Percentiles rank a stretch among this genome's conserved stretches.
Conservation (phyloP, 2,888 invertebrate species). For the Agrochola litura region DNA sequence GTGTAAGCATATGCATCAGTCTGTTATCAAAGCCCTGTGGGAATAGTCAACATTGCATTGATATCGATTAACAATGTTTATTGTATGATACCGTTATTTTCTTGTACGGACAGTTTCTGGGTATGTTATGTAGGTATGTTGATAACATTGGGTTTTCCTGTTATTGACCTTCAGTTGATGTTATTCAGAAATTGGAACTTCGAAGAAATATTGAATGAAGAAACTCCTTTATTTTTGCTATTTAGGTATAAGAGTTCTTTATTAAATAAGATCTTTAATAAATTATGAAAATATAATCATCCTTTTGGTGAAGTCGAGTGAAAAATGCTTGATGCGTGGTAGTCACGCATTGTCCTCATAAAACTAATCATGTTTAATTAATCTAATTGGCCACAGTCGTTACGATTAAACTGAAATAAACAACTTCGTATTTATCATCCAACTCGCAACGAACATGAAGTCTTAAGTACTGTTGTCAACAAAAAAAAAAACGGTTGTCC, state of each 20-base stretch:
- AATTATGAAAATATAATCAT: neutral
- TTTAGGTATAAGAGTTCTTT: neutral
- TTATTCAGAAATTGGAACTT: neutral
- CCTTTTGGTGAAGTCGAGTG: neutral
- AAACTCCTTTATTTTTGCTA: neutral
- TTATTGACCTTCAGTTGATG: neutral
- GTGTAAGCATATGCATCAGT: neutral
- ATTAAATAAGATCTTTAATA: neutral
- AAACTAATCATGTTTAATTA: slow-evolving; percentile 45
- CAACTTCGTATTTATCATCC: neutral
- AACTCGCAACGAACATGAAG: neutral
- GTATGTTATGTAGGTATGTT: neutral
- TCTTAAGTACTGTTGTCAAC: neutral
- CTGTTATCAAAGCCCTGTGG: slow-evolving; percentile 24
- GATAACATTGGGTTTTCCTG: neutral
- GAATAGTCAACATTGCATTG: slow-evolving; percentile 20
- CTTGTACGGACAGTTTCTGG: neutral
- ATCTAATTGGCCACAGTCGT: slow-evolving; percentile 36
- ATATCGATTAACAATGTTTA: slow-evolving; percentile 21
- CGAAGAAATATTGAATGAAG: neutral
- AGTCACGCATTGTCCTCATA: slow-evolving; percentile 40
- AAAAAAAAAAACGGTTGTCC: neutral
- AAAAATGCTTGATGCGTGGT: neutral
- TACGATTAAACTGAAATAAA: slow-evolving; percentile 23
- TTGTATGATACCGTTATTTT: slow-evolving; percentile 22